Evolutionary conservation across 1,140 invertebrate genomes (phyloP).

Genomic region (Drosophila littoralis): DNA sequence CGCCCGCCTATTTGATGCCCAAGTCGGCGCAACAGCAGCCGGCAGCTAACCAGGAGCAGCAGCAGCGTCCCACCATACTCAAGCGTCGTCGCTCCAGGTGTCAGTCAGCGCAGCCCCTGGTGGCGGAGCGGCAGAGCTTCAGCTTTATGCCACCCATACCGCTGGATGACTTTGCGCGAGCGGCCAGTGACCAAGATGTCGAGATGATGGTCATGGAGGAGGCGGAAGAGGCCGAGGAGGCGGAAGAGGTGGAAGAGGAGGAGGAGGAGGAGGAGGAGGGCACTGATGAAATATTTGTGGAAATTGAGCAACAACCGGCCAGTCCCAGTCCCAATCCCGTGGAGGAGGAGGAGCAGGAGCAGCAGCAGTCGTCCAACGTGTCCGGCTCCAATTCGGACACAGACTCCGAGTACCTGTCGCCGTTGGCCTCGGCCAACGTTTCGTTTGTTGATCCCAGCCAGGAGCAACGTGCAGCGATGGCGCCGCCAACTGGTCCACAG

Average conservation of each 20-base stretch:
- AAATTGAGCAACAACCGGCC: constrained; percentile 32
- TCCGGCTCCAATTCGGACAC: neutral
- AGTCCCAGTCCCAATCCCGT: neutral
- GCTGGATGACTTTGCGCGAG: constrained; percentile 1
- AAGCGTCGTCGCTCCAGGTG: constrained; percentile 6
- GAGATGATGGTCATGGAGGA: neutral
- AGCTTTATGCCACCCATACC: constrained; percentile 49
- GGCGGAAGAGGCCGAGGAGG: neutral
- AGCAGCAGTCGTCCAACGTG: neutral
- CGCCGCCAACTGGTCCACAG: constrained; percentile 58
- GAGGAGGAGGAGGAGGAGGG: constrained; percentile 45
- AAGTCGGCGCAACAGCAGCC: neutral
- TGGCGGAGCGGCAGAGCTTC: constrained; percentile 12
- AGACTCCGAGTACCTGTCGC: constrained; percentile 53
- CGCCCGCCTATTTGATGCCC: constrained; percentile 25
- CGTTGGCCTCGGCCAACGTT: constrained; percentile 27
- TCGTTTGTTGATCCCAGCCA: constrained; percentile 9
- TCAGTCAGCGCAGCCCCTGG: neutral
- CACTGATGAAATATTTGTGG: constrained; percentile 65
- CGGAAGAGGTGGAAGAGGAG: neutral
- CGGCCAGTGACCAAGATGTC: neutral
- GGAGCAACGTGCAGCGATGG: neutral
- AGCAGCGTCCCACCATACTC: constrained; percentile 19
- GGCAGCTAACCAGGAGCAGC: neutral
- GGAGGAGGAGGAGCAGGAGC: neutral